phyloP scores from a whole-genome alignment of 2,113 vertebrate genomes.

The Nansenia antarctica region DNA sequence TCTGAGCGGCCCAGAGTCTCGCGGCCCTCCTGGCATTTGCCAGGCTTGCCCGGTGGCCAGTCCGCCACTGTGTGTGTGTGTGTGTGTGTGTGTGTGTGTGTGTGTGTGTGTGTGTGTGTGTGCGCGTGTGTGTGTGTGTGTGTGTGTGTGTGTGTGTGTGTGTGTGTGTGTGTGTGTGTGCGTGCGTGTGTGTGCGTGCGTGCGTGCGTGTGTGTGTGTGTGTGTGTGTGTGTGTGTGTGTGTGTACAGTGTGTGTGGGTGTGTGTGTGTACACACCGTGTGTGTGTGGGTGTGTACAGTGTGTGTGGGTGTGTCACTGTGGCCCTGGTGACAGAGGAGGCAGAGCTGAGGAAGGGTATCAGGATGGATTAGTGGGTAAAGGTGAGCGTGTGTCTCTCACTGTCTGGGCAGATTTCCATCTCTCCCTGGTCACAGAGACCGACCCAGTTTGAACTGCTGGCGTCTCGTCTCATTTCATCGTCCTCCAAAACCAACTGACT shows the following conservation, averaged over 20 bases:
- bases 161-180: not conserved
- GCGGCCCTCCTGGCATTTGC: no score
- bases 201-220: constrained; percentile 8
- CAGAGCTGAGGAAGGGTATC: constrained; percentile 71
- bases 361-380: constrained; percentile 80
- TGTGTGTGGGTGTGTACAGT: no score
- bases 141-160: not conserved
- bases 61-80: not conserved
- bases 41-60: no score
- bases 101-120: not conserved
- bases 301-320: not conserved
- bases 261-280: no score
- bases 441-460: constrained; percentile 59
- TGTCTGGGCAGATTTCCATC: constrained; percentile 64
- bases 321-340: constrained; percentile 26
- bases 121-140: not conserved
- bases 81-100: not conserved
- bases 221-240: constrained; percentile 15
- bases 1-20: no score
- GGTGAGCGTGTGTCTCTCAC: constrained; percentile 68
- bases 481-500: constrained; percentile 33
- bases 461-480: constrained; percentile 28
- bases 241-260: not conserved
- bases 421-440: constrained; percentile 55
- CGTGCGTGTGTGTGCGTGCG: not conserved